Evolutionary conservation across 2,888 invertebrate genomes (phyloP), one percentile per base, ranked within the genome.

Genomic region (Sylvicola cinctus): DNA sequence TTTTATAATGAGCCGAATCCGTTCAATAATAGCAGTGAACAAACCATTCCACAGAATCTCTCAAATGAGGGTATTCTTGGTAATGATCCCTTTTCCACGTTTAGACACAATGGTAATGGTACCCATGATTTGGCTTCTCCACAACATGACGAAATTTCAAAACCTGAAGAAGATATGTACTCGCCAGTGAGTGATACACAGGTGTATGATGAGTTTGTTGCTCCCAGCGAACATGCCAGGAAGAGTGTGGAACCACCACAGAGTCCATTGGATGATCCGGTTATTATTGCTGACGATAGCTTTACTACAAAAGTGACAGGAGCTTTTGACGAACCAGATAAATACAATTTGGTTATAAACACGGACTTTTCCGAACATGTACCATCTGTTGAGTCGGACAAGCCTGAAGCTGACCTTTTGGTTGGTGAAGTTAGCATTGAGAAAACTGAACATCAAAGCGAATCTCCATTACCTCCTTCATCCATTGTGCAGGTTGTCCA

Each of bases 141-240:
- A 29, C 29, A 23, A 29, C 29, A 32, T 8, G 26, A 35, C 23
- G 34, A 34, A 14, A 34, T 35, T 29, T 34, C 32, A 17, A 35
- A 35, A 14, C 32, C 32, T 13, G 32, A 35, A 28, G 35, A 35
- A 20, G 32, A 35, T 32, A 32, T 32, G 32, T 35, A 31, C 14
- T 17, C 35, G 15, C 29, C 35, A 3, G 30, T 26, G 29, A 30
- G 35, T 35, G 37, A 35, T 28, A 35, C 29, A 29, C 32, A 33
- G 15, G 13, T 29, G 8, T 12, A 26, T 12, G 14, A 34, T 16
- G 29, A 20, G 10, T 20, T 29, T 3, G 16, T 14, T 13, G 13
- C 5, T 12, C 16, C 26, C 11, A 26, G 28, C 16, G n/a, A 25
- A 15, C 26, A 25, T n/a, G n/a, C n/a, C n/a, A n/a, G n/a, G n/a